Percentiles rank a stretch among this genome's conserved stretches.
Evolutionary conservation across 2,113 vertebrate genomes (phyloP).

Genomic region (Plecotus auritus): DNA sequence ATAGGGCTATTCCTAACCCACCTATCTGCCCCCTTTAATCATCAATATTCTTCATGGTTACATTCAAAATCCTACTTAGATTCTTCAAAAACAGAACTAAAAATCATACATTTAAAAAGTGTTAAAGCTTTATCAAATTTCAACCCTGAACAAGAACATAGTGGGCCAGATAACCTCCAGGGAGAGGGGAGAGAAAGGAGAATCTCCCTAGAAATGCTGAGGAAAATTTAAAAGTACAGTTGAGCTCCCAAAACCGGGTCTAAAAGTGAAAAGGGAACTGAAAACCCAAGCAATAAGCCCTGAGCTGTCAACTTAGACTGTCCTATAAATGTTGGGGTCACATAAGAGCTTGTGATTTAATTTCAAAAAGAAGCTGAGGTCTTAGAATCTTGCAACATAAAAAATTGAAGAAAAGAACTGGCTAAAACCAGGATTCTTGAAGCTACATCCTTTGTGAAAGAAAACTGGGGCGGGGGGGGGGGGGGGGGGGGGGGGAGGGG

Average conservation of each 20-base stretch:
- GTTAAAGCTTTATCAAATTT: background rate
- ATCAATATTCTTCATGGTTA: background rate
- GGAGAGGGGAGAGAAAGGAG: rapidly evolving
- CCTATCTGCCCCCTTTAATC: background rate
- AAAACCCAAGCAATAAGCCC: background rate
- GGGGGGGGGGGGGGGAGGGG: no score
- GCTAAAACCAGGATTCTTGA: background rate
- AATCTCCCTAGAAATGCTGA: background rate
- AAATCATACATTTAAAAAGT: conserved; percentile 16
- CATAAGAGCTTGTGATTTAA: background rate
- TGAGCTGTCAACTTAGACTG: background rate
- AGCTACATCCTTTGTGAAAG: background rate
- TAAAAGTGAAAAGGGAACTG: background rate
- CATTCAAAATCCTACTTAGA: background rate
- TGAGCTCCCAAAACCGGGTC: background rate
- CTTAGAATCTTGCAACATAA: background rate
- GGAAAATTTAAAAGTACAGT: background rate
- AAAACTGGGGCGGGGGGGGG: background rate
- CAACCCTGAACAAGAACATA: background rate
- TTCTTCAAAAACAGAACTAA: conserved; percentile 7
- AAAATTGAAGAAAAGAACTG: background rate
- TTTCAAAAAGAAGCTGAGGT: background rate
- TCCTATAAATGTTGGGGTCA: background rate
- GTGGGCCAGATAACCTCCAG: background rate
- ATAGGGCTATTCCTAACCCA: background rate